Conservation (phyloP, 2,113 vertebrate genomes). For the Peromyscus polionotus region DNA sequence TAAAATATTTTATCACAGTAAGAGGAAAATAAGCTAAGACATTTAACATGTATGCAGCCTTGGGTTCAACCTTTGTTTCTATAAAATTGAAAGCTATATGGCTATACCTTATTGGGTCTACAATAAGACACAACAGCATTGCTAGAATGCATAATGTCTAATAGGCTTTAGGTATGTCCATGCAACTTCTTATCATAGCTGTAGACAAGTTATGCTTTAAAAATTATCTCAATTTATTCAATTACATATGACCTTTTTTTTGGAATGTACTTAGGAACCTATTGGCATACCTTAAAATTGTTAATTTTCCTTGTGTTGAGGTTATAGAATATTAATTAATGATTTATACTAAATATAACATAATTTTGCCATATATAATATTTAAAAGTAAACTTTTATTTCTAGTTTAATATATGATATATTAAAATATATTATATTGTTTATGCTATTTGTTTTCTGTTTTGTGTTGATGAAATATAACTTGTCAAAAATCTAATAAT, state of each 20-base stretch:
- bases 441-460: slow-evolving; percentile 35
- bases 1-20: neutral
- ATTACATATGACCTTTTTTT: neutral
- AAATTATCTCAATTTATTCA: neutral
- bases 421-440: too few species aligned
- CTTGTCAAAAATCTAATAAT: slow-evolving; percentile 56
- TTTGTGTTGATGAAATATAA: slow-evolving; percentile 65
- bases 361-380: neutral
- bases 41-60: neutral
- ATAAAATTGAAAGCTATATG: neutral
- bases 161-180: too few species aligned
- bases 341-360: neutral
- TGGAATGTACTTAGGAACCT: neutral
- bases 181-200: neutral
- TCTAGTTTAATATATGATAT: slow-evolving; percentile 26
- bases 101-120: too few species aligned
- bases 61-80: neutral
- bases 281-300: neutral
- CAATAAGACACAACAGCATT: too few species aligned
- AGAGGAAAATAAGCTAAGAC: neutral
- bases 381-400: neutral
- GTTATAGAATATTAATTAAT: neutral
- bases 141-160: too few species aligned
- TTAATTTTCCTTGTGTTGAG: neutral
- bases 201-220: neutral